Conservation (phyloP, 2,113 vertebrate species). For the Lepisosteus oculatus region DNA sequence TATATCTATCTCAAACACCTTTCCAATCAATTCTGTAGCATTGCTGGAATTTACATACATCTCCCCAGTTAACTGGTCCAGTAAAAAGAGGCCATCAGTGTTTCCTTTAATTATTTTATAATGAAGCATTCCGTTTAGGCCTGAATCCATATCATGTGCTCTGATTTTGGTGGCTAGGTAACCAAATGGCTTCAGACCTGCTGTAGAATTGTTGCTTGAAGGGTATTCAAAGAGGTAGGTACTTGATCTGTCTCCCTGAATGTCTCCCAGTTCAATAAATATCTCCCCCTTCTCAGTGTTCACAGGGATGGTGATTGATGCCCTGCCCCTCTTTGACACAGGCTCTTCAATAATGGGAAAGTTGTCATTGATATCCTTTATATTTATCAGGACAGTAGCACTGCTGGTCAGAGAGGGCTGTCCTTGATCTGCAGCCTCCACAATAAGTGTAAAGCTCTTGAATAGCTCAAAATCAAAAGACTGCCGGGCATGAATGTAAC, state of each 20-base stretch:
- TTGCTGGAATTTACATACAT: constrained; percentile 82
- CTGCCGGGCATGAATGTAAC: constrained; percentile 67
- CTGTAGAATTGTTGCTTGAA: constrained; percentile 17
- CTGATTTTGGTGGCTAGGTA: constrained; percentile 63
- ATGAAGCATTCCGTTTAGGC: constrained; percentile 69
- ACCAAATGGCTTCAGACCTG: constrained; percentile 34
- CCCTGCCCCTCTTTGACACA: constrained; percentile 60
- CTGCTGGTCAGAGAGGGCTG: constrained; percentile 73
- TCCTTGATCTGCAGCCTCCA: constrained; percentile 79
- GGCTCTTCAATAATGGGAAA: constrained; percentile 72
- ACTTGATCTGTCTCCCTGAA: constrained; percentile 7
- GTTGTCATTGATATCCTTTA: constrained; percentile 86
- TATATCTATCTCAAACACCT: constrained; percentile 63
- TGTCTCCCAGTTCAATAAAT: constrained; percentile 53
- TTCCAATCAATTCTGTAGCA: constrained; percentile 76
- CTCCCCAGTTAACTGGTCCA: constrained; percentile 72
- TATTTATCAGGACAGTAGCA: constrained; percentile 63
- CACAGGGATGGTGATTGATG: constrained; percentile 72
- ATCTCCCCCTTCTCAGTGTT: constrained; percentile 69
- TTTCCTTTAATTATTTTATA: constrained; percentile 67
- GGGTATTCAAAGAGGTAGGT: constrained; percentile 3
- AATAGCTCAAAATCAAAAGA: constrained; percentile 79
- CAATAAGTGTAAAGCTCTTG: constrained; percentile 68
- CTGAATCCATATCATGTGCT: constrained; percentile 79
- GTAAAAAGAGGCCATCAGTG: constrained; percentile 57